Conservation (phyloP, 2,797 vertebrate genomes). For the Malacoraja senta region DNA sequence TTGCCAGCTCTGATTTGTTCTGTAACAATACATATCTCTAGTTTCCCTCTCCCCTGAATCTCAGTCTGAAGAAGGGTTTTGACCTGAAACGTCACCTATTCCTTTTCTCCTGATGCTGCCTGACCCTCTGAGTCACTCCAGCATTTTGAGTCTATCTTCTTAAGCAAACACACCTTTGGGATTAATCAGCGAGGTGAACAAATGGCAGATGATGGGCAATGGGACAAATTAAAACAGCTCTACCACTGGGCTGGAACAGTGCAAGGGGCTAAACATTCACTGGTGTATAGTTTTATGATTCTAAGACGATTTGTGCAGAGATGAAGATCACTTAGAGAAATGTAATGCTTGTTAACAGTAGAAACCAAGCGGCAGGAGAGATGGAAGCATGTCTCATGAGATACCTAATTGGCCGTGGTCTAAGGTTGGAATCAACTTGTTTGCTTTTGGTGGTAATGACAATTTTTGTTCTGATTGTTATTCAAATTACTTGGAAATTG, state of each 20-base stretch:
- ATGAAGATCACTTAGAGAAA: not conserved
- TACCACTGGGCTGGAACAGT: not conserved
- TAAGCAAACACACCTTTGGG: too few relatives aligned
- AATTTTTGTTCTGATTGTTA: not conserved
- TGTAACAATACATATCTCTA: too few relatives aligned
- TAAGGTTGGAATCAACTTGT: not conserved
- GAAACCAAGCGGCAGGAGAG: not conserved
- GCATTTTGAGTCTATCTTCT: too few relatives aligned
- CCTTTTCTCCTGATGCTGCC: too few relatives aligned
- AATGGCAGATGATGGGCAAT: too few relatives aligned
- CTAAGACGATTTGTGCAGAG: not conserved
- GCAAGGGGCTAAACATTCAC: not conserved
- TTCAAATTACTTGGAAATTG: slow-evolving; percentile 13
- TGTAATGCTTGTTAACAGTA: not conserved
- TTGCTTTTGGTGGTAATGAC: slow-evolving; percentile 14
- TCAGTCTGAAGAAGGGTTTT: too few relatives aligned
- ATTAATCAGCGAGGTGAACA: too few relatives aligned
- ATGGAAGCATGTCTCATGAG: not conserved
- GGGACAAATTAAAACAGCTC: too few relatives aligned
- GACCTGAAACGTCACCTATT: too few relatives aligned
- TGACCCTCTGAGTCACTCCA: too few relatives aligned
- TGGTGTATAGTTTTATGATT: not conserved
- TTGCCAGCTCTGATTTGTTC: too few relatives aligned
- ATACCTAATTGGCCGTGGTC: not conserved
- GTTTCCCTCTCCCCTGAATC: too few relatives aligned